Evolutionary conservation across 2,797 vertebrate genomes (phyloP).

Genomic region (Anolis apletophallus): DNA sequence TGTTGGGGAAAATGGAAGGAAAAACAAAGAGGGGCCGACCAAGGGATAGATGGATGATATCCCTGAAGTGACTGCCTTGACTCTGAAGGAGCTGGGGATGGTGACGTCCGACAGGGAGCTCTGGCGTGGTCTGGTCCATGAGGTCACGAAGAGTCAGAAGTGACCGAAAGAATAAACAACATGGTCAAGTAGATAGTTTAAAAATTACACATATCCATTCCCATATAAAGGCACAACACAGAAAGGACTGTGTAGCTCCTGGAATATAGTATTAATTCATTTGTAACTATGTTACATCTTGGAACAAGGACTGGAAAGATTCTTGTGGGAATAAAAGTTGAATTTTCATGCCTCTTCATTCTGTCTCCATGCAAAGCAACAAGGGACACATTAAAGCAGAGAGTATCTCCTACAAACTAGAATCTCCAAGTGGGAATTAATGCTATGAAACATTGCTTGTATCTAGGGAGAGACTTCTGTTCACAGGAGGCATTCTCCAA

Average conservation of each 20-base stretch:
- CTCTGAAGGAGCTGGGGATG: too few species aligned
- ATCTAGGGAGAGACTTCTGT: background rate
- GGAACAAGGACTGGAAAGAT: background rate
- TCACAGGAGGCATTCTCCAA: background rate
- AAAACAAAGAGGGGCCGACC: too few species aligned
- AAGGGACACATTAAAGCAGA: background rate
- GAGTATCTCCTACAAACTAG: background rate
- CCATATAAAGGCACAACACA: background rate
- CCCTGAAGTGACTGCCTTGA: too few species aligned
- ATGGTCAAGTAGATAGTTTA: too few species aligned
- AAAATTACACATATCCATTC: background rate
- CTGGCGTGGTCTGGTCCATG: too few species aligned
- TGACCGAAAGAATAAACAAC: too few species aligned
- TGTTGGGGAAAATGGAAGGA: too few species aligned
- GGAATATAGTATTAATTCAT: background rate
- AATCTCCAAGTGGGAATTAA: background rate
- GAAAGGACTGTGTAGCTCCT: background rate
- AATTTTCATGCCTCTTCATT: background rate
- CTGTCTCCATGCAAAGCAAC: background rate
- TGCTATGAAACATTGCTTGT: background rate
- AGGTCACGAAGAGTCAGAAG: too few species aligned
- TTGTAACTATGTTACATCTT: background rate
- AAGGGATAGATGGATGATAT: too few species aligned
- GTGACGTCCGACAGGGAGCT: too few species aligned
- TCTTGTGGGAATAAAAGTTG: background rate